A percentile compares a stretch with the other conserved stretches of the same genome.
Conservation (phyloP, 1,140 invertebrate genomes). For the Bilobella aurantiaca region DNA sequence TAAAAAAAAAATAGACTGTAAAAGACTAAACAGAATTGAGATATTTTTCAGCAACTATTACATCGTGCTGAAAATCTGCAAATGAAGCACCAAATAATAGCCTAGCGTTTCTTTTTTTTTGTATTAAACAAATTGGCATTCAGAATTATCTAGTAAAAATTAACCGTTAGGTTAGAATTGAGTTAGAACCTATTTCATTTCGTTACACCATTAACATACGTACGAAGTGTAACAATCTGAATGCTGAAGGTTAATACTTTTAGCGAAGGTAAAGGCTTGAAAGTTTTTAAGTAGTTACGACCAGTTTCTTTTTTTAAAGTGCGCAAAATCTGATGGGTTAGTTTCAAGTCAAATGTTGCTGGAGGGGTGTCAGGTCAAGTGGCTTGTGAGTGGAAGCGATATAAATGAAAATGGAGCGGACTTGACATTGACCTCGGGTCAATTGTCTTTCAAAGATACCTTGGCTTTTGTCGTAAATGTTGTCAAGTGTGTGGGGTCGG, state of each 20-base stretch:
- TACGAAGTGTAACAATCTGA: neutral
- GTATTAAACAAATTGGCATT: neutral
- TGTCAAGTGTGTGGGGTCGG: constrained; percentile 34
- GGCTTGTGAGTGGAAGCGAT: neutral
- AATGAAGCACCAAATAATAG: neutral
- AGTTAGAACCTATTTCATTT: neutral
- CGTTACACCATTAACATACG: neutral
- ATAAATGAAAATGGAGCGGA: constrained; percentile 7
- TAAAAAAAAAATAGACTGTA: too few species aligned
- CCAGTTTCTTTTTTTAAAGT: neutral
- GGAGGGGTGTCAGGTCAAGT: too few species aligned
- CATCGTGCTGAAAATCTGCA: too few species aligned
- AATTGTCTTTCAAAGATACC: constrained; percentile 23
- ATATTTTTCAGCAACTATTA: too few species aligned
- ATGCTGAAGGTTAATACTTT: neutral
- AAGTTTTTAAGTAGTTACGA: neutral
- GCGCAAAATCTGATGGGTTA: neutral
- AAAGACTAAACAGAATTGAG: too few species aligned
- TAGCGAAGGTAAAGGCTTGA: neutral
- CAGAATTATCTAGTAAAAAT: neutral
- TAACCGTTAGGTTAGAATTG: neutral
- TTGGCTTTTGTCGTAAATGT: constrained; percentile 35
- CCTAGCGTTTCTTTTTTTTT: neutral
- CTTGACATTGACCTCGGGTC: neutral
- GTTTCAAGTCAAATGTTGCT: too few species aligned